Evolutionary conservation across 1,140 invertebrate genomes (phyloP), one percentile per base, ranked within the genome.

Genomic region (Nephila pilipes): DNA sequence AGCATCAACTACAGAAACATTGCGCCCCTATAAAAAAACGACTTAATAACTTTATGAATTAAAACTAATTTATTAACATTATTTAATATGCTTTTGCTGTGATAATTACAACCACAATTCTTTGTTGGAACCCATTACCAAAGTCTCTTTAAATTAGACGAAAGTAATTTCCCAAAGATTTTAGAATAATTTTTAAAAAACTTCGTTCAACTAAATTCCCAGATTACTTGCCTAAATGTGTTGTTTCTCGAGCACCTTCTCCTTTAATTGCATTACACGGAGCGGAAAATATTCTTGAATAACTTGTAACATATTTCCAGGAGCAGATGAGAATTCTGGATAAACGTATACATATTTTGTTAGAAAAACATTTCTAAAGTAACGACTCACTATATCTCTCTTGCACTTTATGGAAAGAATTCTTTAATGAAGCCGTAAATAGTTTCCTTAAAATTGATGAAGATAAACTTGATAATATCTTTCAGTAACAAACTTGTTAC

Each of bases 391-490:
- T n/a, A n/a, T n/a, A n/a, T 20, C 57, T 58, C 57, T 65, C 60
- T 10, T 18, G 29, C 25, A 18, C 25, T 32, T 75, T 75, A 75
- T 75, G 65, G 25, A 75, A 75, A 75, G 65, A 75, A 75, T 75
- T 25, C 29, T 29, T 36, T 75, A 75, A 75, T 75, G 65, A 75
- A 75, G 65, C 65, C 65, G 2, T 75, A 75, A 75, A 75, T 75
- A 75, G 65, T 75, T 75, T 75, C 16, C 65, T 32, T 32, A 75
- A 75, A 75, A 75, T 75, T 29, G 65, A 75, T 75, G 65, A 75
- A 32, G 65, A 32, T 32, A 75, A 75, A 75, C 65, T 75, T 75
- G 65, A 75, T 75, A 75, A 75, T 75, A 75, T 75, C 65, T 25
- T 25, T 75, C 16, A 4, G 16, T 75, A 25, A 29, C 12, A 75